Evolutionary conservation across 2,797 vertebrate species (phyloP).

Genomic region (Valencia hispanica): DNA sequence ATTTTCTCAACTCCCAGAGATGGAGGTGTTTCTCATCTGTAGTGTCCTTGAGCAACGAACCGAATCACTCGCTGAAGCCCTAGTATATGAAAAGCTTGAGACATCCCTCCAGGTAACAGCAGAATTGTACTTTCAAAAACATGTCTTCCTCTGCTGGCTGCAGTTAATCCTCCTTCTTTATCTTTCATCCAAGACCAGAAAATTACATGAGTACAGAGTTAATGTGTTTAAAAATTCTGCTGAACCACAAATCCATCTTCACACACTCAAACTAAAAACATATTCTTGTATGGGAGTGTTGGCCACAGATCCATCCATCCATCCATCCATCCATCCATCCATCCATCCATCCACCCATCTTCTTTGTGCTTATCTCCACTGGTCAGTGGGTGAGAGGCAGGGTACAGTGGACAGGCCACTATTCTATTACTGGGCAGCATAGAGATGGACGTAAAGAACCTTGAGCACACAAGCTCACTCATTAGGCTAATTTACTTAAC

Average conservation of each 20-base stretch:
- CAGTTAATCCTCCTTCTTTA: neutral
- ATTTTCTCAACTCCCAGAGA: neutral
- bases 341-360: no score
- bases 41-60: slow-evolving; percentile 25
- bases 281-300: no score
- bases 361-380: no score
- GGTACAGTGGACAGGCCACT: no score
- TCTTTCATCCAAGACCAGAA: slow-evolving; percentile 11
- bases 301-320: no score
- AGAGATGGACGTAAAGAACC: no score
- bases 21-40: slow-evolving; percentile 3
- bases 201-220: neutral
- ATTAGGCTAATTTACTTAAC: no score
- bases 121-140: slow-evolving; percentile 8
- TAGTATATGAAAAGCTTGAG: neutral
- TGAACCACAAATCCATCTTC: neutral
- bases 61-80: neutral
- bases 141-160: neutral
- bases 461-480: no score
- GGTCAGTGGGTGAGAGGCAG: no score
- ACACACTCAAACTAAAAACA: no score
- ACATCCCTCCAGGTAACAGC: neutral
- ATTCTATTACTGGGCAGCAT: no score
- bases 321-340: no score
- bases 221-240: neutral